A percentile compares a stretch with the other conserved stretches of the same genome.
These are phyloP conservation scores for Lutjanus argentimaculatus DNA, from an alignment of 2,797 vertebrate genomes.

Conservation along the genomic window DNA sequence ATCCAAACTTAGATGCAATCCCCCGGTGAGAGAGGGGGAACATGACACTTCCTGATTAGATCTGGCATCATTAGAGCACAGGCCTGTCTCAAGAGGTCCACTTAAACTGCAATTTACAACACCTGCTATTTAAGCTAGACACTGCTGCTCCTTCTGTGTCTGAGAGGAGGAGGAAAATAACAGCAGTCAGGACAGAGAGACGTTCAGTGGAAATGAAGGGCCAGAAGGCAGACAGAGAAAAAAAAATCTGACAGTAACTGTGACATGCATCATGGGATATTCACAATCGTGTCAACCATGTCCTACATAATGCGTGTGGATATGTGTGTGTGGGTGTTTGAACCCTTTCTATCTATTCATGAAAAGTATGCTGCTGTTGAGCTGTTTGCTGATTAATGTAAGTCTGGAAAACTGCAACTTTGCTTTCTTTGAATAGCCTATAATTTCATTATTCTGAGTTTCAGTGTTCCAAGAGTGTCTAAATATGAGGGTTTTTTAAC, in stretches of 20 bases:
- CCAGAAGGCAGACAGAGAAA: not conserved
- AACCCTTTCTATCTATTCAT: not conserved
- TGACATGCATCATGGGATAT: constrained; percentile 22
- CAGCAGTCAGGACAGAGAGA: not conserved
- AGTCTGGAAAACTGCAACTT: not conserved
- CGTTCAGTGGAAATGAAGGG: not conserved
- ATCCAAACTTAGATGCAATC: constrained; percentile 44
- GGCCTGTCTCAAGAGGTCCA: constrained; percentile 47
- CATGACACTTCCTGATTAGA: constrained; percentile 46
- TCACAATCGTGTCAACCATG: not conserved
- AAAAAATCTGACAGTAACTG: not conserved
- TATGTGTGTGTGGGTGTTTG: not conserved
- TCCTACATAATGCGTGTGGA: constrained; percentile 7
- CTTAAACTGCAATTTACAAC: constrained; percentile 38
- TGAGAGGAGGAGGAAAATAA: constrained; percentile 1
- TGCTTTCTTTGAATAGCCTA: not conserved
- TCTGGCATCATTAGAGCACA: constrained; percentile 45
- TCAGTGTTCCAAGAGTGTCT: not conserved
- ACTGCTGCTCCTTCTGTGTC: not conserved
- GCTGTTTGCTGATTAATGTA: not conserved
- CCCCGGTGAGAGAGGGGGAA: constrained; percentile 24
- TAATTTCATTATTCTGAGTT: not conserved
- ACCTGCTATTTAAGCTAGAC: not conserved
- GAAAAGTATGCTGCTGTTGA: not conserved
- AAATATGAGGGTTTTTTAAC: not conserved